Evolutionary conservation across 2,888 invertebrate genomes (phyloP).

Genomic region (Mesorhabditis belari): DNA sequence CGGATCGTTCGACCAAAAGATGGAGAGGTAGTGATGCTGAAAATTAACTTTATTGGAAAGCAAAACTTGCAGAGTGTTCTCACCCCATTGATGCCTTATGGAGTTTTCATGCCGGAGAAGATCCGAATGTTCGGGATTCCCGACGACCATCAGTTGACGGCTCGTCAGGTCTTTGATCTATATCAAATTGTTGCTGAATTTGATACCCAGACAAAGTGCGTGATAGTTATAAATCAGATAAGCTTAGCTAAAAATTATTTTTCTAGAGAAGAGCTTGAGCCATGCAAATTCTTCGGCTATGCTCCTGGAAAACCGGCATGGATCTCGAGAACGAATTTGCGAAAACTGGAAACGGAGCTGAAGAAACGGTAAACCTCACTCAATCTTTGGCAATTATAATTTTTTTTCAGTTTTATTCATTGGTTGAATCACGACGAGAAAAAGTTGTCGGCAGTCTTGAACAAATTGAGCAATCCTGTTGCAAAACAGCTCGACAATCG

Average conservation of each 20-base stretch:
- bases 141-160: constrained; percentile 49
- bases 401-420: background rate
- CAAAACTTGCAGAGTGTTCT: constrained; percentile 7
- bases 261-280: constrained; percentile 42
- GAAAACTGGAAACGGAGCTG: constrained; percentile 38
- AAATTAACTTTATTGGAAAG: constrained; percentile 4
- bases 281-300: constrained; percentile 41
- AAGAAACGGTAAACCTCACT: constrained; percentile 28
- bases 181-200: constrained; percentile 43
- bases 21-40: background rate
- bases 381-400: background rate
- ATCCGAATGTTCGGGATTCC: constrained; percentile 50
- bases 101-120: constrained; percentile 50
- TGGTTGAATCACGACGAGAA: background rate
- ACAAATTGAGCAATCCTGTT: constrained; percentile 30
- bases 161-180: constrained; percentile 44
- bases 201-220: constrained; percentile 38
- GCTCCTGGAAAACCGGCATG: constrained; percentile 31
- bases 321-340: constrained; percentile 39
- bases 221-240: too few relatives aligned
- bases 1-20: background rate
- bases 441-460: background rate
- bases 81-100: constrained; percentile 44
- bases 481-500: constrained; percentile 26
- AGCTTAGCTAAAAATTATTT: too few relatives aligned